A percentile compares a stretch with the other conserved stretches of the same genome.
Conservation (phyloP, 2,888 invertebrate species). For the Sycophila texana region DNA sequence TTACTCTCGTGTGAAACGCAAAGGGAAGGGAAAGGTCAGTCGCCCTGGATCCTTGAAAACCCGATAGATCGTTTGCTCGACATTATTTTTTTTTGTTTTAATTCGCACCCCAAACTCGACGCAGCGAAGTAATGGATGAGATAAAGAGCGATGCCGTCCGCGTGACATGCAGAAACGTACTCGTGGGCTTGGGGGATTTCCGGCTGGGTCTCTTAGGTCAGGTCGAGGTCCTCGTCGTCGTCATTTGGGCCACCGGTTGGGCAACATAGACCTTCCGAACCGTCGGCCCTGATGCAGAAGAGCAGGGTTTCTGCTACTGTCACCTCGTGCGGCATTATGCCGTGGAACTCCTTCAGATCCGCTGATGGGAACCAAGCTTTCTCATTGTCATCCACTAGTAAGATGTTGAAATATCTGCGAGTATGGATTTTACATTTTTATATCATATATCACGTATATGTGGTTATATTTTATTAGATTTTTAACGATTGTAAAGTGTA, state of each 20-base stretch:
- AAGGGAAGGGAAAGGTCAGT: no score
- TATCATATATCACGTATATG: not conserved
- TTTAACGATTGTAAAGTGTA: no score
- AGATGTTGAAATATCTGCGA: constrained; percentile 84
- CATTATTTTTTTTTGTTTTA: no score
- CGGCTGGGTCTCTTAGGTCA: constrained; percentile 59
- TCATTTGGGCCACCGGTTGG: constrained; percentile 81
- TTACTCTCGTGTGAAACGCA: no score
- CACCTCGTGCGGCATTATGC: constrained; percentile 89
- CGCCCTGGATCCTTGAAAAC: not conserved
- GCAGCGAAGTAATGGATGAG: constrained; percentile 12
- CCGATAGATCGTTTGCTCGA: no score
- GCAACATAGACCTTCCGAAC: constrained; percentile 89
- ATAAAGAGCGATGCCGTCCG: not conserved
- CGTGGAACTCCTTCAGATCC: constrained; percentile 92
- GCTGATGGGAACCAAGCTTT: constrained; percentile 95
- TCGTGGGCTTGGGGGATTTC: not conserved
- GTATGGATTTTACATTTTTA: no score
- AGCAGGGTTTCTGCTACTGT: constrained; percentile 86
- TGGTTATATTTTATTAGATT: no score
- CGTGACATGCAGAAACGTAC: not conserved
- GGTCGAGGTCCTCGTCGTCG: constrained; percentile 75
- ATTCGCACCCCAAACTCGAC: not conserved
- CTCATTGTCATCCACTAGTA: constrained; percentile 90
- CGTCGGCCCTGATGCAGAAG: constrained; percentile 91